Conservation (phyloP, 30 jellyfish, hydroid and myxozoan species). For the Catostylus mosaicus region DNA sequence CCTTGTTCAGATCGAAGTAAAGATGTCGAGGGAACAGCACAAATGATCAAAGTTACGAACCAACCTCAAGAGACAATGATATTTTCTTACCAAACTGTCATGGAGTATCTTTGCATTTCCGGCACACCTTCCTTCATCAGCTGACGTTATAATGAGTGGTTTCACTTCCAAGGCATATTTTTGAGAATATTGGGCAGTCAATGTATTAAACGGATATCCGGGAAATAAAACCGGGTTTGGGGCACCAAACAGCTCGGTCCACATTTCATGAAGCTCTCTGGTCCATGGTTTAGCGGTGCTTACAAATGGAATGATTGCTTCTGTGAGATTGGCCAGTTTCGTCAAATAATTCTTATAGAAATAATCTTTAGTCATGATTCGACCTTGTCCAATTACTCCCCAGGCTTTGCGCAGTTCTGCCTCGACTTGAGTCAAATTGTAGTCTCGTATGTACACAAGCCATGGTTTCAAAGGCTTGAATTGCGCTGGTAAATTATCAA, state of each 20-base stretch:
- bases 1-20: too few relatives aligned
- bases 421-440: slow-evolving; percentile 22
- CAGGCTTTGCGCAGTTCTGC: slow-evolving; percentile 46
- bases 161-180: slow-evolving; percentile 26
- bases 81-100: slow-evolving; percentile 30
- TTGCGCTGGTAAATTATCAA: slow-evolving; percentile 19
- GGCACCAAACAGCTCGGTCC: slow-evolving; percentile 65
- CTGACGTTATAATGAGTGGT: background rate
- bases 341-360: slow-evolving; percentile 41
- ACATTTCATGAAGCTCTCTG: slow-evolving; percentile 25
- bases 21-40: too few relatives aligned
- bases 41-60: too few relatives aligned
- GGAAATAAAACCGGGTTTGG: slow-evolving; percentile 60
- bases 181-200: slow-evolving; percentile 31
- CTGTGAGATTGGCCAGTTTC: slow-evolving; percentile 44
- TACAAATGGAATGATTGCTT: slow-evolving; percentile 23
- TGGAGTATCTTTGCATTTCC: slow-evolving; percentile 6
- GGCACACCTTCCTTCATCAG: slow-evolving; percentile 5
- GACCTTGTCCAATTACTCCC: slow-evolving; percentile 47
- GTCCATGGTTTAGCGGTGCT: slow-evolving; percentile 64
- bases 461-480: slow-evolving; percentile 54
- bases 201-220: slow-evolving; percentile 44
- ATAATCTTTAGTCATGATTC: slow-evolving; percentile 12
- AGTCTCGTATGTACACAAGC: slow-evolving; percentile 38
- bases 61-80: too few relatives aligned